These are phyloP conservation scores for Pipistrellus pygmaeus DNA, from an alignment of 2,797 vertebrate species.

Conservation along the genomic window DNA sequence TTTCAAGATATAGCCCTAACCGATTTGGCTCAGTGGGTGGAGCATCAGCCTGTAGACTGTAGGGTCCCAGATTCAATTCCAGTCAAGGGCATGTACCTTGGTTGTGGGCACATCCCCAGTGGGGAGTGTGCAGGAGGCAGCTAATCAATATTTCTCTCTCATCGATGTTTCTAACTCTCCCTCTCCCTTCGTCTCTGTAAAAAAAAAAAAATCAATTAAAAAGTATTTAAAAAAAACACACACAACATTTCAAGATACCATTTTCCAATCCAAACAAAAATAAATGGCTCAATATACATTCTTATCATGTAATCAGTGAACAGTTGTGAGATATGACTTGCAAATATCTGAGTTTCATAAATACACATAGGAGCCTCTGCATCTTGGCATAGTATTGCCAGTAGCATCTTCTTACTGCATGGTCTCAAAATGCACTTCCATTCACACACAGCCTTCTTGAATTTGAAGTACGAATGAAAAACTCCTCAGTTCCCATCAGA, in stretches of 20 bases:
- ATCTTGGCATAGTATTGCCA: neutral
- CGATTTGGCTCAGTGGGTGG: too few species aligned
- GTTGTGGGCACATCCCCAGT: too few species aligned
- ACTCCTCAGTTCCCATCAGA: conserved; percentile 70
- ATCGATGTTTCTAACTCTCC: too few species aligned
- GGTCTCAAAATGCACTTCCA: neutral
- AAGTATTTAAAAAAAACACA: too few species aligned
- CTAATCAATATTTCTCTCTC: too few species aligned
- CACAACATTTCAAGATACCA: conserved; percentile 72
- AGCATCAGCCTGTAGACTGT: too few species aligned
- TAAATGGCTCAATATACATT: neutral
- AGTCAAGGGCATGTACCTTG: too few species aligned
- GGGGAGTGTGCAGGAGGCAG: too few species aligned
- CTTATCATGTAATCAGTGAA: neutral
- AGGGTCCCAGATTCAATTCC: too few species aligned
- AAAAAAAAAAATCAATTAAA: too few species aligned
- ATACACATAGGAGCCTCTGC: neutral
- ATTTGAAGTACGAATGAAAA: conserved; percentile 75
- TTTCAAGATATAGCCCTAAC: conserved; percentile 70
- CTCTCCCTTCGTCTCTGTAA: too few species aligned
- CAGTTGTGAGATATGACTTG: neutral
- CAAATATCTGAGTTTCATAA: conserved; percentile 3
- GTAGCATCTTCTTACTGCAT: neutral
- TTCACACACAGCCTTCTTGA: conserved; percentile 78
- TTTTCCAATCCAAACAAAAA: conserved; percentile 71